Base-by-base conservation (phyloP, 2,888 invertebrate species). In the Andrena praecox region DNA sequence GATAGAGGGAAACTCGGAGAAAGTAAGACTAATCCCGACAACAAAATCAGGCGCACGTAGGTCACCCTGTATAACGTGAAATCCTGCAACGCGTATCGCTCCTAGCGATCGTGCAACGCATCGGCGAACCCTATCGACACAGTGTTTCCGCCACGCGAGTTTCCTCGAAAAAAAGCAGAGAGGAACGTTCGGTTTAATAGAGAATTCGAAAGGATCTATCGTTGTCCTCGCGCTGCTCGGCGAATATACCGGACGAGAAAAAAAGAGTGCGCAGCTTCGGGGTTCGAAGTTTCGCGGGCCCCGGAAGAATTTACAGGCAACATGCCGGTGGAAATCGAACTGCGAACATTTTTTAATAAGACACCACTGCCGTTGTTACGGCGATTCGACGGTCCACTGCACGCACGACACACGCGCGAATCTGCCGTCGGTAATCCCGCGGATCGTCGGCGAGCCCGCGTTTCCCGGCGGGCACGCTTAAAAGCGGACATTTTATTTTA, bases 301-400 rank as follows among this genome's bases (percentile, higher is more conserved):
- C 50, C 54, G 70, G 77, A 86, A 87, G 82, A 87, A 87, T 85
- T 74, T 64, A 50, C 63, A 77, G 62, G 74, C 77, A 84, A 80
- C 84, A 86, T 77, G 86, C 87, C 87, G 84, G 87, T 87, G 84
- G 73, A 77, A 78, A 82, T 86, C 86, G 86, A 82, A 77, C 77
- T 71, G 82, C 76, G 76, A 80, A 82, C 75, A 81, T 87, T 86
- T 85, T 86, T 80, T 78, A 80, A 75, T 68, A 74, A 80, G 80
- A 74, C 64, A 83, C 75, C 79, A 77, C 79, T 72, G 68, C 64
- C 78, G 68, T 72, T 85, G 67, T 68, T 69, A 77, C 75, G 69
- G 56, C 29, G 69, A 85, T 76, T 72, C 63, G 27, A 56, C 56
- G 68, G 63, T 62, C 66, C 71, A 67, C 72, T 70, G 29, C 50